Conservation (phyloP, 2,888 invertebrate genomes). For the Zhuqinia jingwanae region DNA sequence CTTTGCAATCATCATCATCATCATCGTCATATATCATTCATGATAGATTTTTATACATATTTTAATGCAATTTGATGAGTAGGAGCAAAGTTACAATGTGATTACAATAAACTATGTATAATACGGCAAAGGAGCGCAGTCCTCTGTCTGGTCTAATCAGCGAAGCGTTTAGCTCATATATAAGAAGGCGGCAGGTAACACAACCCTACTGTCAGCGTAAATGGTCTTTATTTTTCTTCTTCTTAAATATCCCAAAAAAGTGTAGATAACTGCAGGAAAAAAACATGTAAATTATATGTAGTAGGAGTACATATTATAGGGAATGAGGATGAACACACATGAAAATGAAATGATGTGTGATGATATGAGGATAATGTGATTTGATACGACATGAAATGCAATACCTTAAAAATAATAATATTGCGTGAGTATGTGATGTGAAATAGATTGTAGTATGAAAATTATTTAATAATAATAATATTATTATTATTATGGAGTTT, state of each 20-base stretch:
- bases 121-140: no score
- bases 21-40: neutral
- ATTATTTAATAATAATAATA: no score
- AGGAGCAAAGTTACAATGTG: neutral
- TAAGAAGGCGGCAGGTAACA: slow-evolving; percentile 15
- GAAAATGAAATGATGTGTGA: slow-evolving; percentile 29
- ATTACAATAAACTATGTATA: neutral
- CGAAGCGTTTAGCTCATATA: slow-evolving; percentile 15
- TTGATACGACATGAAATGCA: neutral
- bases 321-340: slow-evolving; percentile 19
- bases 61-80: neutral
- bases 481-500: neutral
- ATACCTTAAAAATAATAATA: neutral
- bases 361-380: neutral
- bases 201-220: slow-evolving; percentile 27
- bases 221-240: slow-evolving; percentile 5
- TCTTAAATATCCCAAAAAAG: neutral
- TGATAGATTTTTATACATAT: slow-evolving; percentile 24
- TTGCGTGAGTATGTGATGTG: slow-evolving; percentile 28
- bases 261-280: neutral
- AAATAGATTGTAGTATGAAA: neutral
- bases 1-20: neutral
- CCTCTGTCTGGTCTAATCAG: slow-evolving; percentile 24
- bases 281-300: neutral
- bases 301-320: neutral